Conservation (phyloP, 2,888 invertebrate genomes). For the Plagodis pulveraria region DNA sequence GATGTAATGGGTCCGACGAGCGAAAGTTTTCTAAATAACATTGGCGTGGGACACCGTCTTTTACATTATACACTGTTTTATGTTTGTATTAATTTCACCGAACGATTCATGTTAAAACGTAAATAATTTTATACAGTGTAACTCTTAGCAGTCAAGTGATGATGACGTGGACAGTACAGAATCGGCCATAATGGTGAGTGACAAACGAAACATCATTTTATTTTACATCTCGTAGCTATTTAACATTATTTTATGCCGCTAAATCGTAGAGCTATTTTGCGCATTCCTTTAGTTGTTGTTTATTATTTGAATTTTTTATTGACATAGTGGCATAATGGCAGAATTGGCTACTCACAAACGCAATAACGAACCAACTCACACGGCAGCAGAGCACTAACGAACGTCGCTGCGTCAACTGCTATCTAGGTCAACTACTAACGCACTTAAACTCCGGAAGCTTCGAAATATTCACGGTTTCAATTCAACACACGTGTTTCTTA, state of each 20-base stretch:
- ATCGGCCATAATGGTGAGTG: constrained; percentile 29
- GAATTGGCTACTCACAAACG: constrained; percentile 57
- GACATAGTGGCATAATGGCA: constrained; percentile 81
- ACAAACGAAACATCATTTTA: constrained; percentile 20
- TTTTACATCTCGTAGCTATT: constrained; percentile 28
- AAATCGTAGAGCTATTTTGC: constrained; percentile 38
- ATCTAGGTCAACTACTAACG: constrained; percentile 11
- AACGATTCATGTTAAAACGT: constrained; percentile 35
- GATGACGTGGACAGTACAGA: constrained; percentile 27
- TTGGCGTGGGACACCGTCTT: constrained; percentile 38
- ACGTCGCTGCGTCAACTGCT: background rate
- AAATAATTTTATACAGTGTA: constrained; percentile 42
- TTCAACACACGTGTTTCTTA: background rate
- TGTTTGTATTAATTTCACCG: constrained; percentile 38
- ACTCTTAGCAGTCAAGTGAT: constrained; percentile 41
- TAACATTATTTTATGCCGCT: constrained; percentile 31
- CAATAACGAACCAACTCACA: constrained; percentile 52
- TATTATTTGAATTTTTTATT: constrained; percentile 49
- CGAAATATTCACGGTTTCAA: background rate
- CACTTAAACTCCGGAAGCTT: background rate
- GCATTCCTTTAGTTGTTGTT: constrained; percentile 47
- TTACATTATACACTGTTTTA: constrained; percentile 36
- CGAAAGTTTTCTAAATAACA: constrained; percentile 35
- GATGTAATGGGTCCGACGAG: constrained; percentile 20
- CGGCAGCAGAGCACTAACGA: constrained; percentile 52